A percentile compares a stretch with the other conserved stretches of the same genome.
Conservation (phyloP, 1,140 invertebrate genomes). For the Diuraphis noxia region DNA sequence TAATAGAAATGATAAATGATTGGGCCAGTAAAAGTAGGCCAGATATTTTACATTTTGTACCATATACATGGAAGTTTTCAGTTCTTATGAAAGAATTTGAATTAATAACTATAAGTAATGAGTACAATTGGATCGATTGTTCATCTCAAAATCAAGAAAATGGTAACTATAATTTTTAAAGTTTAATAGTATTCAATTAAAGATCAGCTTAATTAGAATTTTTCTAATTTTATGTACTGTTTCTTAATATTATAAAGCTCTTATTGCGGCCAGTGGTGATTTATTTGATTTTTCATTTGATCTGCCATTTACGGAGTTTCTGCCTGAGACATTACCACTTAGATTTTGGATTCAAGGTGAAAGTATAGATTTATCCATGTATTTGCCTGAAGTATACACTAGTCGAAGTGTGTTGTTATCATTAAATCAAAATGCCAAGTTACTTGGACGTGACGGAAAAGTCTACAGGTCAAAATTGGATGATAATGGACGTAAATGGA, state of each 20-base stretch:
- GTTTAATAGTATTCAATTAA: background rate
- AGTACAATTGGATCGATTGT: slow-evolving; percentile 99
- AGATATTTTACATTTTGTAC: slow-evolving; percentile 92
- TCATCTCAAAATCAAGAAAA: slow-evolving; percentile 94
- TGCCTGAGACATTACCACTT: slow-evolving; percentile 82
- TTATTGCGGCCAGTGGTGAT: slow-evolving; percentile 91
- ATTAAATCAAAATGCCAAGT: slow-evolving; percentile 86
- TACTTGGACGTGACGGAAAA: slow-evolving; percentile 75
- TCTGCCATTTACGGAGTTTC: slow-evolving; percentile 88
- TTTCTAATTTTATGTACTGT: slow-evolving; percentile 56
- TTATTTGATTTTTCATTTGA: slow-evolving; percentile 90
- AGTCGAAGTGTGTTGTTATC: slow-evolving; percentile 79
- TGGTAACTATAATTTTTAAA: slow-evolving; percentile 60
- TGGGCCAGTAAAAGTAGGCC: slow-evolving; percentile 89
- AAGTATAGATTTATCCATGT: slow-evolving; percentile 84
- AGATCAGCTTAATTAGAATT: slow-evolving; percentile 11
- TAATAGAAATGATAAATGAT: slow-evolving; percentile 86
- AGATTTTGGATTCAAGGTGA: slow-evolving; percentile 94
- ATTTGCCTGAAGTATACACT: slow-evolving; percentile 88
- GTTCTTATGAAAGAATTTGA: slow-evolving; percentile 94
- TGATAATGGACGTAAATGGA: slow-evolving; percentile 75
- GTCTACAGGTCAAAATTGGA: slow-evolving; percentile 59
- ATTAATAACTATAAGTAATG: slow-evolving; percentile 89
- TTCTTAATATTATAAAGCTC: slow-evolving; percentile 63
- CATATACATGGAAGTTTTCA: slow-evolving; percentile 94